A percentile compares a stretch with the other conserved stretches of the same genome.
phyloP scores from a whole-genome alignment of 2,888 invertebrate species.

The Chromoteleia sp. region DNA sequence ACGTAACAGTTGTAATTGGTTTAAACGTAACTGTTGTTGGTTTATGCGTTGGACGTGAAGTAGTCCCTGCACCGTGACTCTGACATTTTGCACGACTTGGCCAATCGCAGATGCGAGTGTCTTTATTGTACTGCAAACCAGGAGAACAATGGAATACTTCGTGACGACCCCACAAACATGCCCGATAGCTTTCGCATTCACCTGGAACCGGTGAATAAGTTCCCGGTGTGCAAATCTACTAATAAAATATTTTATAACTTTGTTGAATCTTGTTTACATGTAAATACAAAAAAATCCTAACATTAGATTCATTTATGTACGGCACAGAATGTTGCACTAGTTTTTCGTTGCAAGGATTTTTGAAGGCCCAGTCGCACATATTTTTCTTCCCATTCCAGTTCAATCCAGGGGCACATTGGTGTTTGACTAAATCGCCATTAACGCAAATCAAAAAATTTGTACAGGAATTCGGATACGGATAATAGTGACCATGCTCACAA shows the following conservation, averaged over 20 bases:
- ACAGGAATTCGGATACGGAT: constrained; percentile 89
- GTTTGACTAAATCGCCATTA: constrained; percentile 89
- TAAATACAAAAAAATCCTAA: constrained; percentile 18
- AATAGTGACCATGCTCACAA: constrained; percentile 91
- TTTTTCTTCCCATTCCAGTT: constrained; percentile 89
- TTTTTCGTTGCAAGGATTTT: constrained; percentile 80
- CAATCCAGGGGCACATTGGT: constrained; percentile 91
- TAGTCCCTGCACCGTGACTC: constrained; percentile 68
- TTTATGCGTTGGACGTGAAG: constrained; percentile 55
- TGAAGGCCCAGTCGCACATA: constrained; percentile 91
- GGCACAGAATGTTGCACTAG: constrained; percentile 67
- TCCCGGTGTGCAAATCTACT: constrained; percentile 77
- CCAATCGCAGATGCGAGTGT: constrained; percentile 91
- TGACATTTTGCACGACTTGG: constrained; percentile 88
- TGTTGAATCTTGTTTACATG: too few relatives aligned
- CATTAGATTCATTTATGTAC: constrained; percentile 48
- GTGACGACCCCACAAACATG: constrained; percentile 92
- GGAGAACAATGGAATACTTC: constrained; percentile 91
- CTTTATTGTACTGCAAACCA: constrained; percentile 90
- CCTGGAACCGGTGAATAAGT: constrained; percentile 84
- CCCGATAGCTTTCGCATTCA: constrained; percentile 90
- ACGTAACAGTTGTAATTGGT: constrained; percentile 21
- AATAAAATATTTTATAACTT: constrained; percentile 13
- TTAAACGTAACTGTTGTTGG: constrained; percentile 29
- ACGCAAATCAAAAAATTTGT: constrained; percentile 92